Evolutionary conservation across 2,113 vertebrate genomes (phyloP).

Genomic region (Sebastes fasciatus): DNA sequence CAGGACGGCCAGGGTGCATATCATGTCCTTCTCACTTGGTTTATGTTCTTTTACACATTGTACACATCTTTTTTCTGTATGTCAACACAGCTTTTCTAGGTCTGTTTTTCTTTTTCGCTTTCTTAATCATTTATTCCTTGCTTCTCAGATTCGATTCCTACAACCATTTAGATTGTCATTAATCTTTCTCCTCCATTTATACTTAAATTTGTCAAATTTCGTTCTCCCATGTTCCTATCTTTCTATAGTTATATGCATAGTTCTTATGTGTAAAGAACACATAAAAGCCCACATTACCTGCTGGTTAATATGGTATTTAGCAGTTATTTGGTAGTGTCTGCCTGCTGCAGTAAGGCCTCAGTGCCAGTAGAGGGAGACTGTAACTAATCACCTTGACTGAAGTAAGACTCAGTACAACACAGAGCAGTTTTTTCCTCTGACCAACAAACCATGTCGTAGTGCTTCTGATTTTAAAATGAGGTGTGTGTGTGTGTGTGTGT

Average conservation of each 20-base stretch:
- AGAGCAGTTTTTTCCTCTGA: conserved; percentile 22
- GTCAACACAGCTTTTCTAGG: neutral
- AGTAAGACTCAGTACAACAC: neutral
- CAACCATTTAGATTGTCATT: neutral
- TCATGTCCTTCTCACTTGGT: neutral
- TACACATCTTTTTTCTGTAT: neutral
- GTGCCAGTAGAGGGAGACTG: conserved; percentile 67
- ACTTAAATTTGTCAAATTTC: neutral
- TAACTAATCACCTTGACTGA: conserved; percentile 40
- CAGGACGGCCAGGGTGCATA: neutral
- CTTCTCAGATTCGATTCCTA: neutral
- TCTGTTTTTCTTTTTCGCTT: neutral
- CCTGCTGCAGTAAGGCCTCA: conserved; percentile 32
- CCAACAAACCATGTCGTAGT: conserved; percentile 13
- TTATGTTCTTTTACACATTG: neutral
- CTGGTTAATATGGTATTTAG: neutral
- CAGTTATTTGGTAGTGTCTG: neutral
- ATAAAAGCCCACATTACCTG: neutral
- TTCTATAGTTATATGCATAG: neutral
- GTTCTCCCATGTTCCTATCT: neutral
- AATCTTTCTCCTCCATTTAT: neutral
- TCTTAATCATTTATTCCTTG: neutral
- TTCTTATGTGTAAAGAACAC: neutral
- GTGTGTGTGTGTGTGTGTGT: conserved; percentile 18
- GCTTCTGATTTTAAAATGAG: conserved; percentile 14